Evolutionary conservation across 1,140 invertebrate species (phyloP), one percentile per base, ranked within the genome.

Genomic region (Micrasema longulum): DNA sequence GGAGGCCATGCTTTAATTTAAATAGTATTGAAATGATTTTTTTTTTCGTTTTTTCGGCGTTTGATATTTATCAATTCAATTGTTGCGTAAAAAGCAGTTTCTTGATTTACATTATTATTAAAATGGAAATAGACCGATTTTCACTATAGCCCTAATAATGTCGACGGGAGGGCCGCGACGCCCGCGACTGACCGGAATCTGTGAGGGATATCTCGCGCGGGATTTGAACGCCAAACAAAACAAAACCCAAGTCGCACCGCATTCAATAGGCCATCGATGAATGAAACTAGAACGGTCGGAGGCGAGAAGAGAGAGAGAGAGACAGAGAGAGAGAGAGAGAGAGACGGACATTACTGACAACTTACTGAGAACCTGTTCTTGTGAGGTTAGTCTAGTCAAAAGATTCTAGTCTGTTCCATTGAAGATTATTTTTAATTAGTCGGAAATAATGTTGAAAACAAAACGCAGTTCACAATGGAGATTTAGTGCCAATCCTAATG

Each of bases 221-320:
- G 55, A 18, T 22, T 1, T 31, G 55, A 20, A 60, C 55, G 20
- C 31, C 12, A 57, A 57, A 57, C 53, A 43, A 60, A 60, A 41
- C 55, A 53, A 23, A 31, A 53, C 22, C 20, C 50, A 10, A 20
- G 16, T 14, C 23, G 52, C 52, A 23, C 52, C 35, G 55, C 36
- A 38, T 38, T 41, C 55, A 60, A 41, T 60, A 41, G 14, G 55
- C 36, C 55, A 60, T 60, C 36, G 55, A 60, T 60, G 55, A 60
- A 60, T 60, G 55, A 60, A 60, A 38, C 55, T 60, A 60, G 35
- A 60, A 60, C 48, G 20, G 16, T 52, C 22, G 23, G 14, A 55
- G 52, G 35, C 16, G 14, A 22, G 16, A 1, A 20, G 47, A 48
- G 47, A 18, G 20, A 18, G 10, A 20, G 26, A 7, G 26, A 31